phyloP scores from a whole-genome alignment of 2,797 vertebrate genomes.

The Cottoperca gobio region DNA sequence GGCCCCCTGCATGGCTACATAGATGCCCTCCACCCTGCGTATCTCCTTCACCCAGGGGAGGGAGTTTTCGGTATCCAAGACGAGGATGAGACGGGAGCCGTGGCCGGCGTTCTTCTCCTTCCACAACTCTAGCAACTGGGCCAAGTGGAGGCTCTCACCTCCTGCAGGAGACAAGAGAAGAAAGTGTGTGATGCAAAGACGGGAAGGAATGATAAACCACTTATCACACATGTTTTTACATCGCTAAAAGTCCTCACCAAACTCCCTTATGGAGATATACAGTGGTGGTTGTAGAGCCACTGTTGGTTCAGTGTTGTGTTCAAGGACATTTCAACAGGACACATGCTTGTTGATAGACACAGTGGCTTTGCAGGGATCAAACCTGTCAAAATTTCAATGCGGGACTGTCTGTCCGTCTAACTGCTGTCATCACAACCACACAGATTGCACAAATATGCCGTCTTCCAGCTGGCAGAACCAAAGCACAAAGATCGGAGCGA shows the following conservation, averaged over 20 bases:
- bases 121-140: conserved; percentile 94
- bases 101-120: conserved; percentile 91
- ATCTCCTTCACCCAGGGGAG: conserved; percentile 93
- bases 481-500: conserved; percentile 26
- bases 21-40: conserved; percentile 88
- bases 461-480: conserved; percentile 33
- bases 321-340: conserved; percentile 61
- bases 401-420: conserved; percentile 26
- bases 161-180: conserved; percentile 75
- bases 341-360: conserved; percentile 54
- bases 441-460: conserved; percentile 22
- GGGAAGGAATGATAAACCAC: not conserved
- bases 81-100: conserved; percentile 93
- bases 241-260: not conserved
- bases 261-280: not conserved
- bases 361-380: conserved; percentile 49
- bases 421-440: conserved; percentile 37
- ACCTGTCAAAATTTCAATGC: conserved; percentile 49
- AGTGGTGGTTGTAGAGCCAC: not conserved
- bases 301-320: conserved; percentile 1
- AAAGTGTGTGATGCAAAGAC: not conserved
- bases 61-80: conserved; percentile 94
- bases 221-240: not conserved
- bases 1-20: conserved; percentile 93
- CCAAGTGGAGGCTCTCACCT: conserved; percentile 89